Conservation (phyloP, 2,113 vertebrate genomes). For the Crotalus viridis region DNA sequence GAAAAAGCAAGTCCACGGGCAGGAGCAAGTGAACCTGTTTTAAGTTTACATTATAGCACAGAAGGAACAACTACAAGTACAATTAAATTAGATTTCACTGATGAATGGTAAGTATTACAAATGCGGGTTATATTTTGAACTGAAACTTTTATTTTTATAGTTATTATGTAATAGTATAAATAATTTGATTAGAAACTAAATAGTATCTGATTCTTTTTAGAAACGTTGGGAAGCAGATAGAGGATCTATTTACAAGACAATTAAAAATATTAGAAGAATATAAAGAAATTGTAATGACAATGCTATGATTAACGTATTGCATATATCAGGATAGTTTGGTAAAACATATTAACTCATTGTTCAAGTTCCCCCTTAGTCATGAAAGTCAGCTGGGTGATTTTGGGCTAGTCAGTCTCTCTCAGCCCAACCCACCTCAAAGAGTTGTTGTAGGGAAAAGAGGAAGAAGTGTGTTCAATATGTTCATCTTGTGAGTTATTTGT, state of each 20-base stretch:
- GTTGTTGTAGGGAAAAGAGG: neutral
- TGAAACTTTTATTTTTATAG: neutral
- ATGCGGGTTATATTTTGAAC: neutral
- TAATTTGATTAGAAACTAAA: neutral
- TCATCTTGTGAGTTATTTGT: neutral
- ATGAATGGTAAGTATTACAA: constrained; percentile 87
- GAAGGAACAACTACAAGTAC: constrained; percentile 98
- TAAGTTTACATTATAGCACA: constrained; percentile 97
- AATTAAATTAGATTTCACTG: constrained; percentile 97
- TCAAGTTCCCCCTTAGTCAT: neutral
- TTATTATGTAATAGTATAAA: neutral
- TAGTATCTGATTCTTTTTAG: neutral
- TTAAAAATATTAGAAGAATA: neutral
- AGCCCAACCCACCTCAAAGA: neutral
- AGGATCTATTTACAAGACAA: neutral
- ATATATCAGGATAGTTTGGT: neutral
- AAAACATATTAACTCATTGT: neutral
- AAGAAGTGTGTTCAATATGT: neutral
- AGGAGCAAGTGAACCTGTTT: constrained; percentile 86
- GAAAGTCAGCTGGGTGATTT: neutral
- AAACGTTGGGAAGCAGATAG: neutral
- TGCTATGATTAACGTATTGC: neutral
- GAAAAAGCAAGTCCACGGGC: constrained; percentile 75
- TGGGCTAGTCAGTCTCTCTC: neutral
- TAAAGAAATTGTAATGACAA: neutral